phyloP scores from a whole-genome alignment of 2,113 vertebrate species.

The Serilophus lunatus region DNA sequence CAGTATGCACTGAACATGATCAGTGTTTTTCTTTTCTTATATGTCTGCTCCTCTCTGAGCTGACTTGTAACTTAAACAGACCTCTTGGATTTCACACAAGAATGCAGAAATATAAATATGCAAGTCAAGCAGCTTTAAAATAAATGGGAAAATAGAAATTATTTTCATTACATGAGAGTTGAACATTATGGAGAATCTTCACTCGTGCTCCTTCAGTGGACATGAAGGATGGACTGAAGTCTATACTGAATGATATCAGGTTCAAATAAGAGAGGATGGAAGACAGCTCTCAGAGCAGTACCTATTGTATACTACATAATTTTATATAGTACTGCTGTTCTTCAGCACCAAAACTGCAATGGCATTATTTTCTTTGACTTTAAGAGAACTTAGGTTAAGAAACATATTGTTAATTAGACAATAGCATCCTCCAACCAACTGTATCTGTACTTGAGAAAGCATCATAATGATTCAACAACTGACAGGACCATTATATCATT shows the following conservation, averaged over 20 bases:
- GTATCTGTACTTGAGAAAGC: background rate
- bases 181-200: background rate
- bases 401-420: background rate
- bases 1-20: background rate
- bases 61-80: background rate
- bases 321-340: background rate
- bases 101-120: background rate
- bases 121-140: background rate
- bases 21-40: background rate
- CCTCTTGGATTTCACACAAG: background rate
- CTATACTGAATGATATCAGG: background rate
- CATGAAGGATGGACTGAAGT: background rate
- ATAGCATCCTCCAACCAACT: background rate
- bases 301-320: background rate
- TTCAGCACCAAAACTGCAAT: background rate
- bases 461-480: background rate
- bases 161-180: background rate
- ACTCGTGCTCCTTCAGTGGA: background rate
- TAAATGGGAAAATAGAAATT: background rate
- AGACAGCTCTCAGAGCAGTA: background rate
- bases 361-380: background rate
- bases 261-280: background rate
- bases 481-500: background rate
- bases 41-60: background rate
- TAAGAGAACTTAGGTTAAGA: background rate